A percentile compares a stretch with the other conserved stretches of the same genome.
These are phyloP conservation scores for Enchytraeus crypticus DNA, from an alignment of 2,888 invertebrate genomes.

Conservation along the genomic window DNA sequence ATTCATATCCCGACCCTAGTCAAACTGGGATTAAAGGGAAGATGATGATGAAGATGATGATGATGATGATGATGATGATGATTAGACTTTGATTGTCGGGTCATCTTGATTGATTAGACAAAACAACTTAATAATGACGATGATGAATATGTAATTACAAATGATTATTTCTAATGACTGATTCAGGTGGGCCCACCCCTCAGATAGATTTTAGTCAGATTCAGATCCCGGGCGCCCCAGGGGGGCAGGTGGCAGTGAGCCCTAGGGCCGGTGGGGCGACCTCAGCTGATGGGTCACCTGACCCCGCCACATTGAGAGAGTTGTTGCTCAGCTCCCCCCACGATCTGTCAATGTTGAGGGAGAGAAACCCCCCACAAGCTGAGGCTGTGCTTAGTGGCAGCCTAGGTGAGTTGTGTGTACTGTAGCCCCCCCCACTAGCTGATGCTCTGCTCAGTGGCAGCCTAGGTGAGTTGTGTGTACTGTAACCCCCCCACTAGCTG, in stretches of 20 bases:
- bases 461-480: no score
- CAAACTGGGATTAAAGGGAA: no score
- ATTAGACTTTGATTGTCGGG: no score
- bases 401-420: conserved; percentile 52
- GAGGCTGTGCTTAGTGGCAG: conserved; percentile 80
- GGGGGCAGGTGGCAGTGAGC: conserved; percentile 3
- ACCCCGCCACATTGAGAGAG: conserved; percentile 38
- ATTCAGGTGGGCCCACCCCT: no score
- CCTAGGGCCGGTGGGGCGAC: not conserved
- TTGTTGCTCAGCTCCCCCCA: conserved; percentile 66
- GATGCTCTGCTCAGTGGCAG: conserved; percentile 80
- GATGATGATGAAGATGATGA: no score
- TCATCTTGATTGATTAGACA: no score
- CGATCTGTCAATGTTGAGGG: conserved; percentile 77
- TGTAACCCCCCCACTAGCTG: conserved; percentile 80
- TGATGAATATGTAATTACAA: no score
- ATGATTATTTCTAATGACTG: no score
- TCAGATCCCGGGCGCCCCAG: conserved; percentile 58
- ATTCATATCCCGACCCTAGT: no score
- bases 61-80: no score
- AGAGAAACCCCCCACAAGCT: conserved; percentile 83
- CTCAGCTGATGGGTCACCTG: conserved; percentile 24
- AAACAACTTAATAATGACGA: no score
- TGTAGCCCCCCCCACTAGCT: conserved; percentile 63
- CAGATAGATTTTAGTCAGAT: conserved; percentile 75